Evolutionary conservation across 1,140 invertebrate species (phyloP).

Genomic region (Apolygus lucorum): DNA sequence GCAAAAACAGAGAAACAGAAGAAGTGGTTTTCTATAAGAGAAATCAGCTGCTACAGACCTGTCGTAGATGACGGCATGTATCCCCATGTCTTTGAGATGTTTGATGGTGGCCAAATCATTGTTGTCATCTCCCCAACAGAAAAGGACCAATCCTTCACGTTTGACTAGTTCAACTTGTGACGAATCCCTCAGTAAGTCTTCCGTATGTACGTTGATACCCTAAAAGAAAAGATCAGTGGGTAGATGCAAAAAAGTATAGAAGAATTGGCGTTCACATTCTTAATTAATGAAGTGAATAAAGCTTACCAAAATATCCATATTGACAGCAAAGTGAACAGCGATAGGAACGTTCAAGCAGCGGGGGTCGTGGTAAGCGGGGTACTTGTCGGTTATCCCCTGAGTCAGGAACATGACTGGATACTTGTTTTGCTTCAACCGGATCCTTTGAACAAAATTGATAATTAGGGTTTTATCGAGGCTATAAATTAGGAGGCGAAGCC

Average conservation of each 20-base stretch:
- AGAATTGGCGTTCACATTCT: not conserved
- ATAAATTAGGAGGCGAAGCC: no score
- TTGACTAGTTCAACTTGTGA: constrained; percentile 60
- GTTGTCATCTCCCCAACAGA: constrained; percentile 95
- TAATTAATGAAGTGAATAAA: constrained; percentile 13
- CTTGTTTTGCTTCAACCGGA: constrained; percentile 85
- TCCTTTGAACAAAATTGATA: constrained; percentile 42
- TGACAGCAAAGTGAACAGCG: constrained; percentile 70
- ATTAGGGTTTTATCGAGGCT: no score
- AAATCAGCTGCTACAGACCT: constrained; percentile 46
- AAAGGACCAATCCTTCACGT: constrained; percentile 71
- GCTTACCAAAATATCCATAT: constrained; percentile 60
- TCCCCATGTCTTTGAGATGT: constrained; percentile 71
- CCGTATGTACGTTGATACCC: constrained; percentile 85
- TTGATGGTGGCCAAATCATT: constrained; percentile 80
- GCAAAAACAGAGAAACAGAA: not conserved
- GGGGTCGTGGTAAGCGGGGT: constrained; percentile 72
- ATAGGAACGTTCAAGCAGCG: constrained; percentile 70
- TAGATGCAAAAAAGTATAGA: no score
- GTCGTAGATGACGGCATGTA: constrained; percentile 91
- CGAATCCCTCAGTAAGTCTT: constrained; percentile 77
- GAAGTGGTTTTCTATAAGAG: not conserved
- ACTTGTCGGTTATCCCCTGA: constrained; percentile 70
- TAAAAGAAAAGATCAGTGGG: no score
- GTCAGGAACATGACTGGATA: constrained; percentile 92